A percentile compares a stretch with the other conserved stretches of the same genome.
These are phyloP conservation scores for Pantherophis alleghaniensis DNA, from an alignment of 2,797 vertebrate genomes.

Conservation along the genomic window DNA sequence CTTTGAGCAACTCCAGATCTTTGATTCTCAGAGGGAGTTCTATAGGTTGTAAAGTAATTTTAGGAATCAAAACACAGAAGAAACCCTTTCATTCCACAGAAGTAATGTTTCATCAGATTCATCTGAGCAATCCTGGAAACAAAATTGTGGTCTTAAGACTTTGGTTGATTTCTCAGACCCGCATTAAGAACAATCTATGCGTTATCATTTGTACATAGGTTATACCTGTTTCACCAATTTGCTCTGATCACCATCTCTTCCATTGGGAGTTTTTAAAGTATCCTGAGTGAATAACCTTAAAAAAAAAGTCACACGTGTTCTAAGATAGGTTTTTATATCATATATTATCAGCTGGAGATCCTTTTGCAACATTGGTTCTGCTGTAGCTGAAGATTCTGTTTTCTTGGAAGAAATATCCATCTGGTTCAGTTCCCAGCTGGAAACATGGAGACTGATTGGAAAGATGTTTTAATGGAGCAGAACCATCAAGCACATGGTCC, in stretches of 20 bases:
- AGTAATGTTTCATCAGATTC: neutral
- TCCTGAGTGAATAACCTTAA: neutral
- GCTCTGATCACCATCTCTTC: neutral
- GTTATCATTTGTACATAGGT: neutral
- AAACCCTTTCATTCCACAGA: conserved; percentile 1
- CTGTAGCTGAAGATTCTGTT: neutral
- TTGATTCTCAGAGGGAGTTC: neutral
- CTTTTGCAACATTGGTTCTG: neutral
- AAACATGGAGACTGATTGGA: too few species aligned
- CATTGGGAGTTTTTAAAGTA: neutral
- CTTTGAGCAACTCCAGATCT: conserved; percentile 18
- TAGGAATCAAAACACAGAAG: neutral
- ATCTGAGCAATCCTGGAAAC: neutral
- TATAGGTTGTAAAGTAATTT: neutral
- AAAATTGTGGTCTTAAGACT: neutral
- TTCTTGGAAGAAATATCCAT: too few species aligned
- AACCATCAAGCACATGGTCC: too few species aligned
- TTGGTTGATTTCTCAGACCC: neutral
- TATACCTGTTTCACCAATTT: conserved; percentile 2
- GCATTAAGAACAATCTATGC: neutral
- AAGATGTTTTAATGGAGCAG: too few species aligned
- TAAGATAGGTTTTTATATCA: neutral
- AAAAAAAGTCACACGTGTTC: neutral
- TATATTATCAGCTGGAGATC: neutral
- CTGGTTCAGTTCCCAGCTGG: too few species aligned